Evolutionary conservation across 1,140 invertebrate species (phyloP).

Genomic region (Sminthurides bifidus): DNA sequence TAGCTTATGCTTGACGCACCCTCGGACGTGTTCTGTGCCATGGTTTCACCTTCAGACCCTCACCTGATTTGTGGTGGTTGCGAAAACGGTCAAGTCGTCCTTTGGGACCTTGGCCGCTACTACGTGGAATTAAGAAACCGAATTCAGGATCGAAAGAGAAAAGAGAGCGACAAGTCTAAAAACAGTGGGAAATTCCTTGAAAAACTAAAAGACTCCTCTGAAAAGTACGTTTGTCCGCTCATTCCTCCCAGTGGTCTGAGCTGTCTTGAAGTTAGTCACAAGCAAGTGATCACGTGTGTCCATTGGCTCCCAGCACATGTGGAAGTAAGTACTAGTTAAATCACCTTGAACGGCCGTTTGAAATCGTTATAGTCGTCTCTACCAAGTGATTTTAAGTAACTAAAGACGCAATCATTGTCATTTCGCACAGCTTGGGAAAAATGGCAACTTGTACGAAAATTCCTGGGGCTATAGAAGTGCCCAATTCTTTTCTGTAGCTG

Average conservation of each 20-base stretch:
- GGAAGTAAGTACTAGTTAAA: constrained; percentile 2
- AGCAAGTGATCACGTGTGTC: constrained; percentile 16
- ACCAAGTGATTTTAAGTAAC: neutral
- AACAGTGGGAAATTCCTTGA: constrained; percentile 15
- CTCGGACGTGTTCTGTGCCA: constrained; percentile 40
- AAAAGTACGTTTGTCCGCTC: constrained; percentile 21
- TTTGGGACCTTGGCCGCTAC: constrained; percentile 39
- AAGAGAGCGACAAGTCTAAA: neutral
- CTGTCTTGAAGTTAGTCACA: constrained; percentile 22
- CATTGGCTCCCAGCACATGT: constrained; percentile 23
- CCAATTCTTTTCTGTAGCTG: constrained; percentile 27
- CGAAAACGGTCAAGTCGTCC: constrained; percentile 41
- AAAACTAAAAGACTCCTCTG: constrained; percentile 23
- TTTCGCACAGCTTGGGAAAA: constrained; percentile 17
- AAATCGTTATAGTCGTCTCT: neutral
- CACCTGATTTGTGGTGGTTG: constrained; percentile 42
- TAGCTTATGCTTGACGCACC: constrained; percentile 41
- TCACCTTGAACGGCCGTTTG: neutral
- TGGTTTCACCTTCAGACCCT: constrained; percentile 39
- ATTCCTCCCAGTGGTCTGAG: constrained; percentile 13
- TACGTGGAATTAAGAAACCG: constrained; percentile 13
- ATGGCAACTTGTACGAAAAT: constrained; percentile 26
- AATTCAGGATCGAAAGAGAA: constrained; percentile 17
- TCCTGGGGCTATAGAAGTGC: constrained; percentile 5
- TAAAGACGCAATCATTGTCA: neutral